A percentile compares a stretch with the other conserved stretches of the same genome.
phyloP scores from a whole-genome alignment of 1,140 invertebrate genomes.

The Platorchestia sp. region DNA sequence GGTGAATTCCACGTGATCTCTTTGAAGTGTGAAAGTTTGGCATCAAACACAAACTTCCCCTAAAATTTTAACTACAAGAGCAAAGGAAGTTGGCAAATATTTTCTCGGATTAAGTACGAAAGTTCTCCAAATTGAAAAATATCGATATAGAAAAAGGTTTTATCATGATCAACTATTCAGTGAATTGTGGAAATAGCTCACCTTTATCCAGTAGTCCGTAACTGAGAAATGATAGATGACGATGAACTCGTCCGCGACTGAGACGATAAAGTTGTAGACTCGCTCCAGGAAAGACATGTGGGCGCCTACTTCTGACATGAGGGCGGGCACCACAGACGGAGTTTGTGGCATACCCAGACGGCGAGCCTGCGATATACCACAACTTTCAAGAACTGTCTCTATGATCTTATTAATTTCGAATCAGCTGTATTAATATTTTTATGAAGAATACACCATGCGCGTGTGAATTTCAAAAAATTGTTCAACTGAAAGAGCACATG shows the following conservation, averaged over 20 bases:
- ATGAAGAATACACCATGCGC: background rate
- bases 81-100: background rate
- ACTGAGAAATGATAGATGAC: slow-evolving; percentile 59
- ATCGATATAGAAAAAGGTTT: background rate
- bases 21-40: background rate
- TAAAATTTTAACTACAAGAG: background rate
- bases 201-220: slow-evolving; percentile 61
- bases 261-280: slow-evolving; percentile 58
- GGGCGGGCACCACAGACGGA: slow-evolving; percentile 59
- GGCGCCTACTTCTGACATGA: slow-evolving; percentile 60
- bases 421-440: background rate
- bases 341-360: slow-evolving; percentile 59
- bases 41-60: background rate
- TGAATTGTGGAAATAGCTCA: background rate
- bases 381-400: background rate
- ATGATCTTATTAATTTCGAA: background rate
- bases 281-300: slow-evolving; percentile 60
- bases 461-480: background rate
- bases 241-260: slow-evolving; percentile 54
- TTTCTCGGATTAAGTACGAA: background rate
- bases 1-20: background rate
- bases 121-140: background rate
- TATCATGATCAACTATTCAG: too few relatives aligned
- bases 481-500: background rate
- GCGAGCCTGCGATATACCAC: slow-evolving; percentile 43